Evolutionary conservation across 2,113 vertebrate species (phyloP), one percentile per base, ranked within the genome.

Genomic region (Speoplatyrhinus poulsoni): DNA sequence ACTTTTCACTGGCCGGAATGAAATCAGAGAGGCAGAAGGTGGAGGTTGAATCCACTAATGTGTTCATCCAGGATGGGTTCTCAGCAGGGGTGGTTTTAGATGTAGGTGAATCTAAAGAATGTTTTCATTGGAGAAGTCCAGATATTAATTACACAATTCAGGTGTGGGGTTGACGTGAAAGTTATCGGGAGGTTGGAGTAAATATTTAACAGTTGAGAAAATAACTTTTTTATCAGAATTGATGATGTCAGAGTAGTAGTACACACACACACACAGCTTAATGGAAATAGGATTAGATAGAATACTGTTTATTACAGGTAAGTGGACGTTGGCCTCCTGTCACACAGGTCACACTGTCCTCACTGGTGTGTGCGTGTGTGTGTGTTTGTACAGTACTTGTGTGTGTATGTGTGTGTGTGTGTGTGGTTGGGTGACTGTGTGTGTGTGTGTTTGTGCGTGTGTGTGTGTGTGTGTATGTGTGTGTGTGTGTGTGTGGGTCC

Each of bases 271-370:
- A 55, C 56, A 58, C 46, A 19, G 59, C 76, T 48, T 82, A 85
- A 86, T 84, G 84, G 79, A 88, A 88, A 86, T 73, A 70, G 79
- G 82, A 89, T 88, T 85, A 83, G 82, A 85, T 81, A 81, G 76
- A 75, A 79, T 76, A 65, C 46, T 52, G 75, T 77, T 87, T 89
- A 87, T 87, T 86, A 85, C 70, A 80, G 84, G 72, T 86, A 81
- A 85, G 84, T 87, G 82, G 79, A 76, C 64, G 82, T 79, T 72
- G 73, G 62, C 70, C 65, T 75, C 47, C 60, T 52, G 67, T 79
- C 13, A 1, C 54, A 64, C 65, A 75, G 86, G 82, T 85, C 81
- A 65, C 77, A 66, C 64, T 67, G 83, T 82, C 84, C 84, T 84
- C 57, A 61, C 17, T 68, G 72, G 60, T 62, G 71, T 70, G 2